A percentile compares a stretch with the other conserved stretches of the same genome.
These are phyloP conservation scores for Nasua narica DNA, from an alignment of 2,797 vertebrate genomes.

Conservation along the genomic window DNA sequence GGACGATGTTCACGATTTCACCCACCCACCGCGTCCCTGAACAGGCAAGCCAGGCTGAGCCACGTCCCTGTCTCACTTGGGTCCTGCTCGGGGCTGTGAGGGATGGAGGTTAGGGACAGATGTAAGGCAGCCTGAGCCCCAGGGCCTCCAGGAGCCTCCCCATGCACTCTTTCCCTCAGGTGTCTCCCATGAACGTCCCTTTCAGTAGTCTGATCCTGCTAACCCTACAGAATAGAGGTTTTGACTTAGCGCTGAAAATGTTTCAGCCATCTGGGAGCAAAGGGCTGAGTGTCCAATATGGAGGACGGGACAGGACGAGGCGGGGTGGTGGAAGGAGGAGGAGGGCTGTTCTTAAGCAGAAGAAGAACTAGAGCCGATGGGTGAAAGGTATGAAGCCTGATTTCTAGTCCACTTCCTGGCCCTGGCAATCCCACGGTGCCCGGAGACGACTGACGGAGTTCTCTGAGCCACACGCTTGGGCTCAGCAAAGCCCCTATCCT, in stretches of 20 bases:
- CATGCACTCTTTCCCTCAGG: not conserved
- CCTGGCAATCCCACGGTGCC: rapidly evolving
- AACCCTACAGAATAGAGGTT: not conserved
- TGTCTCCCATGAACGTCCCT: not conserved
- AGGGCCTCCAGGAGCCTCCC: not conserved
- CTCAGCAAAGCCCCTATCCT: not conserved
- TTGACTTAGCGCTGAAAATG: not conserved
- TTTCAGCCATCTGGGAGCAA: not conserved
- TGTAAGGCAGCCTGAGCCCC: not conserved
- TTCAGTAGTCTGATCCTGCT: not conserved
- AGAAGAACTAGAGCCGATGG: not conserved
- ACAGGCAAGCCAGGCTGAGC: not conserved
- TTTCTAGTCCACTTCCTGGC: not conserved
- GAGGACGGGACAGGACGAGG: not conserved
- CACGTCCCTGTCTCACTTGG: not conserved
- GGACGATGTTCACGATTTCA: not conserved
- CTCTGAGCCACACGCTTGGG: not conserved
- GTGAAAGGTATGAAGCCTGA: not conserved
- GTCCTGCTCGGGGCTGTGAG: not conserved
- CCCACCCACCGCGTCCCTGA: not conserved
- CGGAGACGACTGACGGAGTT: not conserved
- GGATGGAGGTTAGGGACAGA: not conserved
- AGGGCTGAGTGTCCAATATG: not conserved
- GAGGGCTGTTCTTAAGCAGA: not conserved
- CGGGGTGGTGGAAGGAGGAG: not conserved